Evolutionary conservation across 2,113 vertebrate genomes (phyloP), one percentile per base, ranked within the genome.

Genomic region (Plectropomus leopardus): DNA sequence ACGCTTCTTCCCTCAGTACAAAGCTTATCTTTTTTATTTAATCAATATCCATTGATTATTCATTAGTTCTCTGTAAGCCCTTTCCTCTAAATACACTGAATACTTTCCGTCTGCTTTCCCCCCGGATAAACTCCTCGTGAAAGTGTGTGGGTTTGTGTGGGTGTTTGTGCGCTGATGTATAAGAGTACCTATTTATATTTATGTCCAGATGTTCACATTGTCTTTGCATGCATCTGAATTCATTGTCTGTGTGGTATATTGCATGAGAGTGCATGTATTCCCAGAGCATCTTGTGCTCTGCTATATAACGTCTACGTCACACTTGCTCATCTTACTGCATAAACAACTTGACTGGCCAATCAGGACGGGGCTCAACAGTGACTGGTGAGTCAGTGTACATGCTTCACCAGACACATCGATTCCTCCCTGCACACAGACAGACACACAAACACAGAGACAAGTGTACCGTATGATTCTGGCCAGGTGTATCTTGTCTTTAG

Each of bases 401-500:
- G 87, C 84, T 87, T 86, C 61, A 80, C 57, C 13, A 67, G 84
- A 78, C 76, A 63, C 70, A 89, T 80, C 13, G 75, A 89, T 85
- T 82, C 21, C 78, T 63, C 4, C 26, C 59, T 73, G 73, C 24
- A 47, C 68, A 47, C 48, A 82, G 50, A 77, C 58, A 53, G 15
- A 78, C 60, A 55, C 40, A 58, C 57, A 78, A 68, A 86, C 26
- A 72, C 58, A 67, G n/a, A 63, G 53, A 74, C 60, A 63, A 68
- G 59, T 45, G 86, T 88, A 96, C 95, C 95, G 93, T 90, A 96
- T 95, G 84, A 99, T 97, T 59, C 98, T 96, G 85, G 96, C 97
- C 84, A 97, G 96, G 92, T 97, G 97, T 60, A 97, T 96, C 90
- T 97, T 97, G 95, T 99, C 98, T 93, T 98, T 98, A 48, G 98